Conservation (phyloP, 1,140 invertebrate species). For the Elysia chlorotica region DNA sequence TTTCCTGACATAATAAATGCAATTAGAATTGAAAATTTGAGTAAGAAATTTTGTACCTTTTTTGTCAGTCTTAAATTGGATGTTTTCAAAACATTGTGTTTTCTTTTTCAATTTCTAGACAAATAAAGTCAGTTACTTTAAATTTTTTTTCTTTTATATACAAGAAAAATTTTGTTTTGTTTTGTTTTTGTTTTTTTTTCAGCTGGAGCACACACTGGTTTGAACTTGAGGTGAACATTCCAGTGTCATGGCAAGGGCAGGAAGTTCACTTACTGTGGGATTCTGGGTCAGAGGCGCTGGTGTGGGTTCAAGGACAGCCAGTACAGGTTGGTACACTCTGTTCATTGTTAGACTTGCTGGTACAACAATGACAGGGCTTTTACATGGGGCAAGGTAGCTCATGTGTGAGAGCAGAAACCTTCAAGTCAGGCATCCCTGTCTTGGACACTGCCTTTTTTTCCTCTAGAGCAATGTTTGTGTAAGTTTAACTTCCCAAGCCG, state of each 20-base stretch:
- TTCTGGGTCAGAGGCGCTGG: slow-evolving; percentile 48
- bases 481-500: neutral
- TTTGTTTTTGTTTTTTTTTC: neutral
- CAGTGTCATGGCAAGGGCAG: slow-evolving; percentile 40
- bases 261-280: slow-evolving; percentile 55
- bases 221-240: slow-evolving; percentile 46
- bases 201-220: slow-evolving; percentile 67
- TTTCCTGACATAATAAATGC: too few species aligned
- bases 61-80: neutral
- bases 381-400: too few species aligned
- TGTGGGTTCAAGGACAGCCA: slow-evolving; percentile 52
- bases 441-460: too few species aligned
- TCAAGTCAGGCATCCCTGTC: too few species aligned
- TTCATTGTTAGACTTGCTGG: neutral
- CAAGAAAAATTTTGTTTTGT: neutral
- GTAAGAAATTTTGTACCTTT: too few species aligned
- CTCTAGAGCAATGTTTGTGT: neutral
- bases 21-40: too few species aligned
- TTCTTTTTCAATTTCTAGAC: neutral
- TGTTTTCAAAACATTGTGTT: neutral
- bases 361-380: neutral
- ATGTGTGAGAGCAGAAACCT: too few species aligned
- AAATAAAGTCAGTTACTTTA: neutral
- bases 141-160: neutral
- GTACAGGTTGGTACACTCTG: slow-evolving; percentile 36